Conservation (phyloP, 1,140 invertebrate genomes). For the Lepidostoma basale region DNA sequence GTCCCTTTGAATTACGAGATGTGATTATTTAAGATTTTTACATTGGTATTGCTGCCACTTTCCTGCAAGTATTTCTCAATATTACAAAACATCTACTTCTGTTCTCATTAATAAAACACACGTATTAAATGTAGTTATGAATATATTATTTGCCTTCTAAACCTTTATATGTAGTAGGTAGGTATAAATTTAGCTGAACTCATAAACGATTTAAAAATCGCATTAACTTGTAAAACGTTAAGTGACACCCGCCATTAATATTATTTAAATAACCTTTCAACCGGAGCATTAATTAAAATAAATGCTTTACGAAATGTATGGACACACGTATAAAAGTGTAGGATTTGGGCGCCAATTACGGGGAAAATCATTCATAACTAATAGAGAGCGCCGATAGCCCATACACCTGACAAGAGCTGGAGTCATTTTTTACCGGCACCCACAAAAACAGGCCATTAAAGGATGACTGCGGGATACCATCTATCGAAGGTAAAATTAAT, state of each 20-base stretch:
- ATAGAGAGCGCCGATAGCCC: conserved; percentile 34
- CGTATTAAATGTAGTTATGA: too few relatives aligned
- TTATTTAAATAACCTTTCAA: conserved; percentile 24
- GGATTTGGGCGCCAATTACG: conserved; percentile 13
- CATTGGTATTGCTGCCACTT: too few relatives aligned
- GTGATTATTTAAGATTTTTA: too few relatives aligned
- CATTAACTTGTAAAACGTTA: not conserved
- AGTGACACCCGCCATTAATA: not conserved
- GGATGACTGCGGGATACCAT: conserved; percentile 46
- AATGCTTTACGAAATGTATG: not conserved
- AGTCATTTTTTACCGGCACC: conserved; percentile 35
- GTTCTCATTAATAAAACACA: too few relatives aligned
- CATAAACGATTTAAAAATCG: too few relatives aligned
- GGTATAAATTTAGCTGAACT: too few relatives aligned
- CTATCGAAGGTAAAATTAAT: conserved; percentile 47
- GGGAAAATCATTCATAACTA: conserved; percentile 36
- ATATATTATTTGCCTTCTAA: too few relatives aligned
- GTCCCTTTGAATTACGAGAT: too few relatives aligned
- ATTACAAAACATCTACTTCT: too few relatives aligned
- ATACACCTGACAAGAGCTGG: conserved; percentile 42
- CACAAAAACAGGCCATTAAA: conserved; percentile 37
- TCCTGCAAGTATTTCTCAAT: too few relatives aligned
- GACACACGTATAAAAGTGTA: not conserved
- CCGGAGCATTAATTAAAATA: not conserved
- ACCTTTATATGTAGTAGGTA: too few relatives aligned